Percentiles rank a stretch among this genome's conserved stretches.
Evolutionary conservation across 2,888 invertebrate species (phyloP).

Genomic region (Platerodrilus igneus): DNA sequence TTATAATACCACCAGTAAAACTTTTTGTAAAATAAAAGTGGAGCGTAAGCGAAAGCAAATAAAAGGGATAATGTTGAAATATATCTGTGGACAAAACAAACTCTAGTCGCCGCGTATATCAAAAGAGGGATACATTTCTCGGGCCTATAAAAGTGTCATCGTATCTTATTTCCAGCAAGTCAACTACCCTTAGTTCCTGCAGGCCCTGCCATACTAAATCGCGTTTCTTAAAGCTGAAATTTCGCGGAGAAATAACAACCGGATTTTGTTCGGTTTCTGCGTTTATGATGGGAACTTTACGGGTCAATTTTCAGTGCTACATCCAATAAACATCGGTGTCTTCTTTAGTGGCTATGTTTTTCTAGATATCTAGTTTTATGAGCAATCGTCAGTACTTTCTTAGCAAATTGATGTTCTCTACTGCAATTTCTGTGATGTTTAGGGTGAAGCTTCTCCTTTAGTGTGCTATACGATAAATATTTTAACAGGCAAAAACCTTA

Average conservation of each 20-base stretch:
- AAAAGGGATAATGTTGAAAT: slow-evolving; percentile 16
- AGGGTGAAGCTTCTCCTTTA: no score
- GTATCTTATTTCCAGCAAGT: slow-evolving; percentile 30
- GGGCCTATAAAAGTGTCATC: slow-evolving; percentile 31
- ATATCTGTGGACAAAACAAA: slow-evolving; percentile 21
- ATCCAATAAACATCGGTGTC: slow-evolving; percentile 19
- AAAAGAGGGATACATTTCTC: slow-evolving; percentile 27
- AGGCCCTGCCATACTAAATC: slow-evolving; percentile 24
- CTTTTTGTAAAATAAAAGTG: slow-evolving; percentile 12
- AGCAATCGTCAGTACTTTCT: no score
- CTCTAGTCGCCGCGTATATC: slow-evolving; percentile 23
- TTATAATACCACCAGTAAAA: no score
- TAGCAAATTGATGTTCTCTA: no score
- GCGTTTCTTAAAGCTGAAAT: slow-evolving; percentile 24
- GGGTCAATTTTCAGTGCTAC: slow-evolving; percentile 23
- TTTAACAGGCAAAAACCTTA: no score
- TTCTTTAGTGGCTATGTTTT: slow-evolving; percentile 20
- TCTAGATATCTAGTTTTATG: slow-evolving; percentile 25
- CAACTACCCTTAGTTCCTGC: slow-evolving; percentile 30
- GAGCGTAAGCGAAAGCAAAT: slow-evolving; percentile 14
- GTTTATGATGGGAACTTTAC: slow-evolving; percentile 27
- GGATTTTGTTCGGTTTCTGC: slow-evolving; percentile 28
- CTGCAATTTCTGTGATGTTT: no score
- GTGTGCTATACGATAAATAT: no score
- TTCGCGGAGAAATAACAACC: slow-evolving; percentile 25